Evolutionary conservation across 2,888 invertebrate genomes (phyloP).

Genomic region (Eupithecia subfuscata): DNA sequence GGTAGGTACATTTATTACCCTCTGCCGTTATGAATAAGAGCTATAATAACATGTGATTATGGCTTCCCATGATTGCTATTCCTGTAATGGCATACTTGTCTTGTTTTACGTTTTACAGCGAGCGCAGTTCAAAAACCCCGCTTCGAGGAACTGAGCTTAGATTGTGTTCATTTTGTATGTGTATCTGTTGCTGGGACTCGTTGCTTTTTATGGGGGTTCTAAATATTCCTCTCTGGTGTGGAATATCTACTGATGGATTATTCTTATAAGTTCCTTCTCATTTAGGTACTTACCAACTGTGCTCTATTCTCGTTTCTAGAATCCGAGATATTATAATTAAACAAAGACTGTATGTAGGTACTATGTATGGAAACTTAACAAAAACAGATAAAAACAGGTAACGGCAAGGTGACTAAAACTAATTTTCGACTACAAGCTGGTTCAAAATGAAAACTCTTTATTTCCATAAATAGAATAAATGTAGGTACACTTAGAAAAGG

Average conservation of each 20-base stretch:
- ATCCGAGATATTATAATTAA: too few relatives aligned
- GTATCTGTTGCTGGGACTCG: background rate
- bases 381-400: too few relatives aligned
- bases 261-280: background rate
- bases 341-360: too few relatives aligned
- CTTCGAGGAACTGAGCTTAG: background rate
- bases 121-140: constrained; percentile 41
- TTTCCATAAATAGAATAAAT: too few relatives aligned
- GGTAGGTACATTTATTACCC: background rate
- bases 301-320: too few relatives aligned
- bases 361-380: too few relatives aligned
- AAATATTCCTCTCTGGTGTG: background rate
- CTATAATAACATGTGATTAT: constrained; percentile 36
- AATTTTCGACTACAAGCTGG: too few relatives aligned
- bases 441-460: too few relatives aligned
- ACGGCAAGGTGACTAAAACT: too few relatives aligned
- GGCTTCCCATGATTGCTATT: constrained; percentile 41
- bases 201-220: background rate
- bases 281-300: background rate
- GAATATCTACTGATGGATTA: background rate
- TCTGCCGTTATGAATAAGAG: background rate
- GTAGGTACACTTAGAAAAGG: too few relatives aligned
- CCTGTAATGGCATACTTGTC: constrained; percentile 29
- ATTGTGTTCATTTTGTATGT: background rate
- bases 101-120: constrained; percentile 44